Base-by-base conservation (phyloP, 1,140 invertebrate species). In the Drosophila fuyamai region DNA sequence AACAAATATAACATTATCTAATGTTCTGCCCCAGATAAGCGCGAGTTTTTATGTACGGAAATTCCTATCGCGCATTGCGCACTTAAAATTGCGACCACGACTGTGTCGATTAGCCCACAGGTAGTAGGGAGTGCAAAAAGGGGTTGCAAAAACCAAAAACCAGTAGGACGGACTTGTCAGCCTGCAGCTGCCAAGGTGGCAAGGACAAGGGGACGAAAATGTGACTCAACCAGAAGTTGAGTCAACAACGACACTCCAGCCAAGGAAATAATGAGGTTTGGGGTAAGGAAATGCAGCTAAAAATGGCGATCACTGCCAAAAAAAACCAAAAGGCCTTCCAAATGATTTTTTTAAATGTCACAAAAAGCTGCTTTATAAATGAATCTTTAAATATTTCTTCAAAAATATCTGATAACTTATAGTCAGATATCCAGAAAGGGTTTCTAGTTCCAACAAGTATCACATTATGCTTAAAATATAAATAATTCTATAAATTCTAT, bases 71-170 rank as follows among this genome's bases (percentile, higher is more conserved):
- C 12, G 14, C 44, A 16, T 16, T 36, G 56, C 8, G 43, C 44
- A 40, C 32, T 6, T 12, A 67, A 63, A 89, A 74, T 74, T 80
- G 51, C 46, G 72, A 59, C 48, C 76, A 38, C 50, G 66, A 71
- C 71, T 88, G 83, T 88, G 66, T 68, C 73, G 67, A 80, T 75
- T 62, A 75, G 46, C 36, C 57, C 66, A 76, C 83, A 88, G 72
- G 83, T 79, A 88, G 67, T 16, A 40, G 40, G 55, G 55, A 47
- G 41, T 66, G 74, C 68, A 70, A 76, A 86, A 79, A 80, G 84
- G 83, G 83, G 83, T 88, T 88, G 83, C 79, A 88, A 88, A 88
- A 88, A 88, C 80, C 79, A 88, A 88, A 88, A 88, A 88, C 80
- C 72, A 83, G 84, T 76, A 83, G 66, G 79, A 61, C 61, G 58